These are phyloP conservation scores for Cherax destructor DNA, from an alignment of 1,140 invertebrate genomes.

Conservation along the genomic window DNA sequence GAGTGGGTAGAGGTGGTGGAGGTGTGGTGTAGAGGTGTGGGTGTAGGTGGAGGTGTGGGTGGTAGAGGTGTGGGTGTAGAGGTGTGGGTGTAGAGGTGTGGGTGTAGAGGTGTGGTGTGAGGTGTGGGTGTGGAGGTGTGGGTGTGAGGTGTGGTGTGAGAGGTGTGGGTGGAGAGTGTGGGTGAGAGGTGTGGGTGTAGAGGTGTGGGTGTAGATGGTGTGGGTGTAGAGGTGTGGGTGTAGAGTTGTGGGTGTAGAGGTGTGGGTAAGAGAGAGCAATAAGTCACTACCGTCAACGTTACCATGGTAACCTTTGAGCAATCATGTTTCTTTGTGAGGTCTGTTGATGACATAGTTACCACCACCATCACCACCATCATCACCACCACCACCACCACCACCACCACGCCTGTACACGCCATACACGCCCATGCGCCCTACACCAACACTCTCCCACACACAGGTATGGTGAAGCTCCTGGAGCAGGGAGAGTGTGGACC, in stretches of 20 bases:
- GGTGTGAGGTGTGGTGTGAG: background rate
- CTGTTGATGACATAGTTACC: background rate
- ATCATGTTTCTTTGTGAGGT: slow-evolving; percentile 37
- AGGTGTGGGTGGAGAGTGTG: background rate
- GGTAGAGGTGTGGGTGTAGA: too few species aligned
- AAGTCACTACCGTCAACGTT: background rate
- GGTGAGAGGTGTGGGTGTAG: background rate
- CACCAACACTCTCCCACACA: too few species aligned
- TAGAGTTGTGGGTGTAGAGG: background rate
- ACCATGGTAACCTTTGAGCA: slow-evolving; percentile 55
- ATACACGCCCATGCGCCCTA: too few species aligned
- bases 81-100: too few species aligned
- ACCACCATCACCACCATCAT: background rate
- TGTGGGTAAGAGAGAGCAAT: background rate
- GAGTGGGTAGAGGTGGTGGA: too few species aligned
- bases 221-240: background rate
- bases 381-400: too few species aligned
- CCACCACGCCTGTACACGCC: too few species aligned
- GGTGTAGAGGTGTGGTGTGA: too few species aligned
- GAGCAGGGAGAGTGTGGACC: too few species aligned
- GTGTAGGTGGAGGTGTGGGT: too few species aligned
- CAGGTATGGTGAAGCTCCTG: too few species aligned
- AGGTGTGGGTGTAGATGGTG: background rate
- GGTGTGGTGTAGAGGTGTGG: too few species aligned
- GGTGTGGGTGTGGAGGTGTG: background rate